Base-by-base conservation (phyloP, 2,113 vertebrate genomes). In the Cairina moschata region DNA sequence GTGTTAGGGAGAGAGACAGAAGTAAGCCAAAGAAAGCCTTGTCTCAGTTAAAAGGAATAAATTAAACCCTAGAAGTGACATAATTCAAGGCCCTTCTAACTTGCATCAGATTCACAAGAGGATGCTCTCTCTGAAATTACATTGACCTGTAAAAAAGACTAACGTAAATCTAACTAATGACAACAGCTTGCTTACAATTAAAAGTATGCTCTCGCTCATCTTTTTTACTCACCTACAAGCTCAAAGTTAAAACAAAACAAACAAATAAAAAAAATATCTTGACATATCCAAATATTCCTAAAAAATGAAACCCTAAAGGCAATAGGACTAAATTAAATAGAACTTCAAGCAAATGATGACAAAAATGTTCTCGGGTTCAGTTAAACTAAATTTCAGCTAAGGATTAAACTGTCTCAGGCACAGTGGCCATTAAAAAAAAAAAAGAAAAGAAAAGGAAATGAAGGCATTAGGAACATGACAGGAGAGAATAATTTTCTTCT, bases 1-100 rank as follows among this genome's bases (percentile, higher is more conserved):
- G 2, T 3, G 8, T 9, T 7, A 4, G 6, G 12, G 5, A 7
- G 6, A 17, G 8, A 21, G 22, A 40, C 20, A 34, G 63, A 60
- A 77, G 4, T 3, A 67, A 32, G 42, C 2, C 7, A 48, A 46
- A 44, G n/a, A 18, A 73, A 59, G 10, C 7, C 50, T 4, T 34
- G 17, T 12, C 13, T 82, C 13, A 13, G 5, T 76, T 65, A 55
- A 69, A 73, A 84, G 6, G 5, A 48, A 48, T 17, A 83, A 46
- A 62, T 40, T 28, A 48, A 73, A 56, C 77, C 8, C 13, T 48
- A 42, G 44, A 25, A 34, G 10, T 29, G 9, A 38, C 40, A 75
- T 5, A 1, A 40, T 48, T 81, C 13, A 68, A 62, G 18, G 8
- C 26, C 23, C 90, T 48, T 17, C 9, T 46, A 36, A 40, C 21